Conservation (phyloP, 2,888 invertebrate species). For the Venustoraphidia nigricollis region DNA sequence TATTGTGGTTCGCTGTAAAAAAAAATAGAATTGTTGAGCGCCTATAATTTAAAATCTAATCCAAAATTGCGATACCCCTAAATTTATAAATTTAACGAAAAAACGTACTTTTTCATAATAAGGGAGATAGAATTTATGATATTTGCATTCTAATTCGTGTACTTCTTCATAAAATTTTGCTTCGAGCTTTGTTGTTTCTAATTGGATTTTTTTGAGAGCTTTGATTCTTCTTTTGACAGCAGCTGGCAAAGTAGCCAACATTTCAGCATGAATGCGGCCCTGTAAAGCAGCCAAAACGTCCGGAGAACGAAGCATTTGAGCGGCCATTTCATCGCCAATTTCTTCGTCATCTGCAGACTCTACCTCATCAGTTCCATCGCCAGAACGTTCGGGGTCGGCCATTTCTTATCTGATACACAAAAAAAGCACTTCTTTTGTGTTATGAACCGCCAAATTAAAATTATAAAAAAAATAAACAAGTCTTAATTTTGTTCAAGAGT, state of each 20-base stretch:
- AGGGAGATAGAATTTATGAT: slow-evolving; percentile 62
- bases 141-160: slow-evolving; percentile 83
- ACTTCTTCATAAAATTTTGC: slow-evolving; percentile 89
- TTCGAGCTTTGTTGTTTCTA: slow-evolving; percentile 72
- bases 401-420: no score
- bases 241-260: slow-evolving; percentile 48
- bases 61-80: not conserved
- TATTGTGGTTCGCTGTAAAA: slow-evolving; percentile 35
- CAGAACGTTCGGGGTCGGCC: slow-evolving; percentile 46
- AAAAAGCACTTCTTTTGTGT: no score
- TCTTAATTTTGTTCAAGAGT: no score
- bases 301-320: slow-evolving; percentile 27
- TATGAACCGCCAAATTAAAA: no score
- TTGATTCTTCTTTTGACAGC: slow-evolving; percentile 67
- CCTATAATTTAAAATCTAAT: not conserved
- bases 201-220: slow-evolving; percentile 73
- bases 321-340: slow-evolving; percentile 32
- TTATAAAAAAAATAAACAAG: no score
- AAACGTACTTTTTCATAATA: slow-evolving; percentile 58
- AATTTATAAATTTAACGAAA: slow-evolving; percentile 12
- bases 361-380: slow-evolving; percentile 46
- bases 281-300: slow-evolving; percentile 44
- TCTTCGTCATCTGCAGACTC: slow-evolving; percentile 53
- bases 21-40: slow-evolving; percentile 1
- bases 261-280: slow-evolving; percentile 39